Evolutionary conservation across 1,140 invertebrate genomes (phyloP).

Genomic region (Zophobas morio): DNA sequence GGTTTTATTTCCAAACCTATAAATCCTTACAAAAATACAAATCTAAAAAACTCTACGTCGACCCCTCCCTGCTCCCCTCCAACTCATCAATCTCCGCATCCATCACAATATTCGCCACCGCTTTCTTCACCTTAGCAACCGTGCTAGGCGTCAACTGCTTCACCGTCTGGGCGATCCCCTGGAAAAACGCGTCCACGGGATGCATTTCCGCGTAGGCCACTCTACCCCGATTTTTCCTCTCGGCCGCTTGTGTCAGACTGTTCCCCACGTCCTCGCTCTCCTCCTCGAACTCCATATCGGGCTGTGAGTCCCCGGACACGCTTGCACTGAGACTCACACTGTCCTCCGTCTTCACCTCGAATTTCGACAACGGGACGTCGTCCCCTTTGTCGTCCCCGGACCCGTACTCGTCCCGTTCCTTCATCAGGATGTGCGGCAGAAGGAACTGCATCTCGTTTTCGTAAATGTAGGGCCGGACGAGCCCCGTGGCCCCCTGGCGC

Average conservation of each 20-base stretch:
- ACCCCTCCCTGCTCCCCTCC: neutral
- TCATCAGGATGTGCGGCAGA: constrained; percentile 5
- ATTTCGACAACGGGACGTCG: neutral
- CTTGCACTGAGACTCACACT: neutral
- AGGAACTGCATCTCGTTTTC: constrained; percentile 24
- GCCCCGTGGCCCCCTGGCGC: neutral
- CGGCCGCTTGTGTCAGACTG: neutral
- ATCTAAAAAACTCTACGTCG: no score
- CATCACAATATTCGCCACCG: constrained; percentile 25
- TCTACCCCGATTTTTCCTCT: neutral
- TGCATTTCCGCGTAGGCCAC: neutral
- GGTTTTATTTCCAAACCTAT: no score
- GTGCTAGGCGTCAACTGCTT: constrained; percentile 14
- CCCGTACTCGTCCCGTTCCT: neutral
- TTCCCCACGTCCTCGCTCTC: no score
- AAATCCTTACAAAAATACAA: no score
- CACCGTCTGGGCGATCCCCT: constrained; percentile 20
- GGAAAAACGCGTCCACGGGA: constrained; percentile 24
- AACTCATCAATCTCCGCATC: constrained; percentile 11
- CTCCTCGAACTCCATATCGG: neutral
- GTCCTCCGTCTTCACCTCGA: constrained; percentile 23
- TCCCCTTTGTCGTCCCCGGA: neutral
- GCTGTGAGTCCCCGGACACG: neutral
- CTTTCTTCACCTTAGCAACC: neutral
- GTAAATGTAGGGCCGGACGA: constrained; percentile 14